Base-by-base conservation (phyloP, 2,888 invertebrate genomes). In the Colletes collaris region DNA sequence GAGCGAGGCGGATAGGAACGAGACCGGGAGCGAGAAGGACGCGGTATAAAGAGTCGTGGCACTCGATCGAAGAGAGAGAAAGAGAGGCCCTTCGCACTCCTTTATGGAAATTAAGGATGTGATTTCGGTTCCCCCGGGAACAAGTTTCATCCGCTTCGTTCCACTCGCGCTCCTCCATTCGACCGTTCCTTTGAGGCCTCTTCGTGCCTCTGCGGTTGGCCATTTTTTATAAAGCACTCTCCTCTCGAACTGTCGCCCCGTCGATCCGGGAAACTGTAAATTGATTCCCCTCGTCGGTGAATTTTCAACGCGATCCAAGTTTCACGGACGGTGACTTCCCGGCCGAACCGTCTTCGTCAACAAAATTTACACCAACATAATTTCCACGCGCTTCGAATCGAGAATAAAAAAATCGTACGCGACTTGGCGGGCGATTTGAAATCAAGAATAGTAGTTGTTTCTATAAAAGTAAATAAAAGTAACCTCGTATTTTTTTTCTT, bases 51-150 rank as follows among this genome's bases (percentile, higher is more conserved):
- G 40, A 37, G 60, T 5, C 55, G 4, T 40, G 27, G 55, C 35
- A 16, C 40, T 19, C 59, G 59, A 16, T 59, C 10, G n/a, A 44
- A 55, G 64, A 27, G 46, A 64, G 53, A 63, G 35, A 11, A 55
- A 46, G 67, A 46, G 67, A 72, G 49, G 71, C 75, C 56, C 68
- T 76, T 76, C 79, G 64, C 79, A 62, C 83, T 84, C 79, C 84
- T 88, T 86, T 86, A 89, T 89, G 90, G 86, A 89, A 89, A 90
- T 88, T 88, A 88, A 90, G 88, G 86, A 89, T 88, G 87, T 84
- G 86, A 90, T 89, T 88, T 90, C 79, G 79, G 67, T 83, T 84
- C 80, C 84, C 84, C 72, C 67, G 82, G 69, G 80, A 77, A 74
- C 87, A 76, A 63, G 75, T 69, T 60, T 68, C 82, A 76, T 75